Conservation (phyloP, 2,888 invertebrate genomes). For the Nowickia ferox region DNA sequence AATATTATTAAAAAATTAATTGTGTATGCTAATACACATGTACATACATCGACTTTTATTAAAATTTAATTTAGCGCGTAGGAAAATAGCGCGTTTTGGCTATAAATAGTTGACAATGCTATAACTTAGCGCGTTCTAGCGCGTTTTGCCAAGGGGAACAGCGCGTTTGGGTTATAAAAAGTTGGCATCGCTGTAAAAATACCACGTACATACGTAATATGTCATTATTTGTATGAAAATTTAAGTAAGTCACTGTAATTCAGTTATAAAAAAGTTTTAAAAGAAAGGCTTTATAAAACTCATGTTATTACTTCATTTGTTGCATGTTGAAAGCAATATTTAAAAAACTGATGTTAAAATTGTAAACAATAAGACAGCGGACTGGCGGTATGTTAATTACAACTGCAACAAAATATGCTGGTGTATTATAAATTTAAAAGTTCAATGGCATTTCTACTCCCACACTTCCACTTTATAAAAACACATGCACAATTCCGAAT, state of each 20-base stretch:
- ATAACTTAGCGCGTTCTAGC: too few species aligned
- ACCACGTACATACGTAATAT: not conserved
- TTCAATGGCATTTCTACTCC: slow-evolving; percentile 71
- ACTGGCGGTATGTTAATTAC: not conserved
- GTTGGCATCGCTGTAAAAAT: not conserved
- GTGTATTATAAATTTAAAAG: slow-evolving; percentile 39
- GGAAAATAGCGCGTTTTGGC: too few species aligned
- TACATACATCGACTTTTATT: too few species aligned
- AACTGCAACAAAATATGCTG: not conserved
- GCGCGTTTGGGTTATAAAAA: too few species aligned
- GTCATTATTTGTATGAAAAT: not conserved
- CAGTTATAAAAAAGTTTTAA: slow-evolving; percentile 4
- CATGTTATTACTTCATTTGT: slow-evolving; percentile 68
- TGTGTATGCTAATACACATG: too few species aligned
- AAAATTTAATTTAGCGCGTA: too few species aligned
- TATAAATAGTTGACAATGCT: too few species aligned
- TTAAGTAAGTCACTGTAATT: slow-evolving; percentile 58
- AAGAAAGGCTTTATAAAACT: slow-evolving; percentile 27
- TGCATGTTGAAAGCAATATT: slow-evolving; percentile 57
- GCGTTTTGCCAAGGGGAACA: too few species aligned
- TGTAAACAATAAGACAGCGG: slow-evolving; percentile 1
- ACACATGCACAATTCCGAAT: not conserved
- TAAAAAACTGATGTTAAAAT: slow-evolving; percentile 56
- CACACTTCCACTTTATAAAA: slow-evolving; percentile 46
- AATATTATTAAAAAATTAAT: too few species aligned